Percentiles rank a stretch among this genome's conserved stretches.
These are phyloP conservation scores for Drosophila lutescens DNA, from an alignment of 2,888 invertebrate genomes.

Conservation along the genomic window DNA sequence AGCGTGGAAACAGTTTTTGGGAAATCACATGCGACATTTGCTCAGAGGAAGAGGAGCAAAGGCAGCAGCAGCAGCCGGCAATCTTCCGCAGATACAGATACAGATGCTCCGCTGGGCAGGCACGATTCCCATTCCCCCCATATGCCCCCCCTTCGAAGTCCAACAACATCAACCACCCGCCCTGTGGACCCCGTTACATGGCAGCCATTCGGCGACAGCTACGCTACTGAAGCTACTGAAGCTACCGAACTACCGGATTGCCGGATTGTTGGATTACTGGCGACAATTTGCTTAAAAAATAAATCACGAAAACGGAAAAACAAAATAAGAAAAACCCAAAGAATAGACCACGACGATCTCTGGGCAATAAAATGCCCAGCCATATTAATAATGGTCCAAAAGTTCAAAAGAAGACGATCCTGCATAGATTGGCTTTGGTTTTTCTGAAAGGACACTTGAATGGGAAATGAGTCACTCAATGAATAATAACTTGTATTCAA, in stretches of 20 bases:
- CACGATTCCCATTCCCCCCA: constrained; percentile 13
- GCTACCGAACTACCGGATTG: constrained; percentile 20
- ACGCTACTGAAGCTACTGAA: not conserved
- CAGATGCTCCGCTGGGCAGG: constrained; percentile 49
- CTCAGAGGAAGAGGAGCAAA: constrained; percentile 54
- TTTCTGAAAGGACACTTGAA: not conserved
- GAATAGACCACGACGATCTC: constrained; percentile 24
- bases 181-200: constrained; percentile 75
- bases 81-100: constrained; percentile 66
- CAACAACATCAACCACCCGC: constrained; percentile 42
- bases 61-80: constrained; percentile 49
- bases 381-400: constrained; percentile 57
- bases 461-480: not conserved
- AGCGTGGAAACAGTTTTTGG: constrained; percentile 84
- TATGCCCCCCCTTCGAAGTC: not conserved
- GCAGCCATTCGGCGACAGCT: constrained; percentile 74
- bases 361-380: constrained; percentile 64
- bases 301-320: constrained; percentile 77
- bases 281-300: constrained; percentile 82
- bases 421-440: not conserved
- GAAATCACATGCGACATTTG: constrained; percentile 83
- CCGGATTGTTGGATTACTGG: constrained; percentile 56
- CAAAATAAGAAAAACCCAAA: constrained; percentile 79
- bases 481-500: not conserved
- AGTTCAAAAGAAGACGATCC: not conserved